These are phyloP conservation scores for Mystacornis crossleyi DNA, from an alignment of 2,113 vertebrate species.

Conservation along the genomic window DNA sequence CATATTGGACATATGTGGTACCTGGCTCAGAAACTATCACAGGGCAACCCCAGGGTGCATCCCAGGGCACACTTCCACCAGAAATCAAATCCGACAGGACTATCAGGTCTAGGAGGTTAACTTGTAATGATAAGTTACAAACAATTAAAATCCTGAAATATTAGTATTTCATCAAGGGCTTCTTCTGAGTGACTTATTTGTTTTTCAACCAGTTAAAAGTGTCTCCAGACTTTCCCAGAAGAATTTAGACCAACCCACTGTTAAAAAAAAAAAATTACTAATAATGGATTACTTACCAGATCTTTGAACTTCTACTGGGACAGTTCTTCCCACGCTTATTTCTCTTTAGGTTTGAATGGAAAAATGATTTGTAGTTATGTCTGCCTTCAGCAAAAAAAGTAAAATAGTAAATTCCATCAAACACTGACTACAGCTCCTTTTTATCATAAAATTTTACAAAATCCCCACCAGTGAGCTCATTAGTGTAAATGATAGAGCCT, in stretches of 20 bases:
- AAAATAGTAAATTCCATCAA: background rate
- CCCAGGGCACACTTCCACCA: background rate
- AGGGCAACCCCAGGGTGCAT: background rate
- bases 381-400: slow-evolving; percentile 22
- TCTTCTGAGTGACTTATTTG: background rate
- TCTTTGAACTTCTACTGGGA: background rate
- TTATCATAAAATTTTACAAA: slow-evolving; percentile 39
- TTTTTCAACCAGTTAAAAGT: background rate
- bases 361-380: background rate
- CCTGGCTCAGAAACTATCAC: background rate
- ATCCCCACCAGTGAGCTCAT: slow-evolving; percentile 50
- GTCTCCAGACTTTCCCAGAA: background rate
- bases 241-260: background rate
- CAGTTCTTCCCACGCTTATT: background rate
- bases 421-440: slow-evolving; percentile 39
- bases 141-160: background rate
- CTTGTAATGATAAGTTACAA: background rate
- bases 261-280: background rate
- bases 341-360: background rate
- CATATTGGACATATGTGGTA: background rate
- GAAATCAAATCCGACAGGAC: background rate
- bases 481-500: slow-evolving; percentile 57
- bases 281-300: background rate
- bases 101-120: background rate
- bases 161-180: background rate